phyloP scores from a whole-genome alignment of 2,113 vertebrate species.

The Eubucco bourcierii region DNA sequence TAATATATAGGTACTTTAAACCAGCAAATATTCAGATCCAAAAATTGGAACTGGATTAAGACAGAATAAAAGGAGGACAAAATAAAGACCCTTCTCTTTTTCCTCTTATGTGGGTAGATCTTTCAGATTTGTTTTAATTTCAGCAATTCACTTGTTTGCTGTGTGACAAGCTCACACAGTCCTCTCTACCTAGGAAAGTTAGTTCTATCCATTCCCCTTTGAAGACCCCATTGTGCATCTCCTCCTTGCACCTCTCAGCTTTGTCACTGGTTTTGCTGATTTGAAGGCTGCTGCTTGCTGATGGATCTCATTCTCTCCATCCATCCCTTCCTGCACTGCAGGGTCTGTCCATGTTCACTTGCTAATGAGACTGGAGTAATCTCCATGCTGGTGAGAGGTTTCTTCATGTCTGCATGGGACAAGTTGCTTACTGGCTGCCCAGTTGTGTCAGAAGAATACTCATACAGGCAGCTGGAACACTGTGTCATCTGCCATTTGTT shows the following conservation, averaged over 20 bases:
- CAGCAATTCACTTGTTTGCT: neutral
- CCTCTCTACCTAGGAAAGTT: neutral
- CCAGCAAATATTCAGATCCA: neutral
- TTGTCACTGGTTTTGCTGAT: neutral
- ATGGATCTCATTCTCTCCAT: neutral
- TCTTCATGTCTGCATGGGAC: neutral
- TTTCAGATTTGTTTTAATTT: neutral
- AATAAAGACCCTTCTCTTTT: neutral
- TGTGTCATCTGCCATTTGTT: neutral
- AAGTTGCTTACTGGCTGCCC: too few relatives aligned
- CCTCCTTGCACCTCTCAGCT: neutral
- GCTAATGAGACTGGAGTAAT: fast-evolving
- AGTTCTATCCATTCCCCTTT: neutral
- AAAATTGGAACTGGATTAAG: neutral
- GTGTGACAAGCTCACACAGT: neutral
- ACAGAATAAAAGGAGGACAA: neutral
- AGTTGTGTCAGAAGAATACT: neutral
- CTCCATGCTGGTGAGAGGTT: neutral
- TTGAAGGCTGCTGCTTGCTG: neutral
- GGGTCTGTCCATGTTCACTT: fast-evolving
- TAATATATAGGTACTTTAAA: neutral
- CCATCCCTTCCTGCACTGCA: neutral
- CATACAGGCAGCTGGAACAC: neutral
- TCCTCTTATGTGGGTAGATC: neutral
- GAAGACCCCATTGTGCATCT: neutral